Evolutionary conservation across 2,888 invertebrate genomes (phyloP).

Genomic region (Leptogaster cylindrica): DNA sequence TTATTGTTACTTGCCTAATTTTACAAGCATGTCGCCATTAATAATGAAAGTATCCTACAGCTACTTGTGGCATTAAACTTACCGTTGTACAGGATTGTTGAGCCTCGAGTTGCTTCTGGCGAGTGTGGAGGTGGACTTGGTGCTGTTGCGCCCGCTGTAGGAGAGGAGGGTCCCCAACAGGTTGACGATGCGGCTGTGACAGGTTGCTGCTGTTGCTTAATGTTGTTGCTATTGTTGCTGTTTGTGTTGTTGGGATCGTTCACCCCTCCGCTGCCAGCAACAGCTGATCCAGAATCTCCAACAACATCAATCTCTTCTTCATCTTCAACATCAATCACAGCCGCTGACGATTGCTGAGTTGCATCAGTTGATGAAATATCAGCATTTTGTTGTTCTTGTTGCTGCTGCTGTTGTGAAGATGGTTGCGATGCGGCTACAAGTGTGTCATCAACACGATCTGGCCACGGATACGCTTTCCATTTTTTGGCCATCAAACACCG

Average conservation of each 20-base stretch:
- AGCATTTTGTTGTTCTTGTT: constrained; percentile 7
- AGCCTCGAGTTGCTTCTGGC: constrained; percentile 69
- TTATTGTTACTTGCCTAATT: constrained; percentile 5
- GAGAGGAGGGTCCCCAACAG: constrained; percentile 77
- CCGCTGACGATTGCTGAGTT: constrained; percentile 50
- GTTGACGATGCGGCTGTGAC: constrained; percentile 61
- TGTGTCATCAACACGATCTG: constrained; percentile 66
- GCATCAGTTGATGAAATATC: background rate
- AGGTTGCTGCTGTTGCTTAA: constrained; percentile 45
- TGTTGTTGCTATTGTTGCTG: constrained; percentile 43
- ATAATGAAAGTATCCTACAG: background rate
- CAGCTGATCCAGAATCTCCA: constrained; percentile 65
- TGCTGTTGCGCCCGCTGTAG: constrained; percentile 77
- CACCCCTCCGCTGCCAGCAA: constrained; percentile 15
- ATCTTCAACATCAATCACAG: constrained; percentile 68
- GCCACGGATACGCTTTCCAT: constrained; percentile 88
- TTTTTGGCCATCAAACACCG: constrained; percentile 96
- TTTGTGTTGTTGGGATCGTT: constrained; percentile 39
- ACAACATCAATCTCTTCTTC: constrained; percentile 89
- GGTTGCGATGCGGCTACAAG: constrained; percentile 47
- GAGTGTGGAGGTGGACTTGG: constrained; percentile 75
- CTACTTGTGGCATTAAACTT: constrained; percentile 58
- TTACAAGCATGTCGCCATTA: constrained; percentile 2
- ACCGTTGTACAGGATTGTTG: constrained; percentile 81
- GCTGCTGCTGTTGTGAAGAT: constrained; percentile 11